Base-by-base conservation (phyloP, 2,888 invertebrate species). In the Drosophila atroscutellata region DNA sequence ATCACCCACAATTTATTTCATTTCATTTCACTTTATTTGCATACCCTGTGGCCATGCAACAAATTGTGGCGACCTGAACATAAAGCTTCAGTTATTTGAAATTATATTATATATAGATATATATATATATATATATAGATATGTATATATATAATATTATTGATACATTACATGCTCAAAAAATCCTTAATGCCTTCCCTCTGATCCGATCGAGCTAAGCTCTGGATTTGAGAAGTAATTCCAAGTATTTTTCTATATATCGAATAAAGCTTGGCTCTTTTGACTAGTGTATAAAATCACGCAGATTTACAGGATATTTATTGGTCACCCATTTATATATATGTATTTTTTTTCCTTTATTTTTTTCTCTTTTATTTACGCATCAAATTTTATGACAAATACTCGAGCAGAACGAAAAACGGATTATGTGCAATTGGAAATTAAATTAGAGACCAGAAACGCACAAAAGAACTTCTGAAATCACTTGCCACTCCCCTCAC, bases 391-490 rank as follows among this genome's bases (percentile, higher is more conserved):
- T 82, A 88, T 79, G 89, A 82, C 86, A 86, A 88, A 86, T 83
- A 71, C 83, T 78, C 32, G 64, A 63, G 62, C 26, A 7, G 3
- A 24, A 5, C 34, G 34, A n/a, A 55, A 55, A 85, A 81, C 81
- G 85, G 88, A 86, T 85, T 85, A 85, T 83, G 88, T 88, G 83
- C 88, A 85, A 85, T 85, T 88, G 88, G 86, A 85, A 85, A 88
- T 88, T 83, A 85, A 85, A 83, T 86, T 81, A 88, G 81, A 83
- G 77, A 74, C 59, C 60, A 77, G 50, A 54, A 58, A 70, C 67
- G 70, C 63, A 69, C 77, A 76, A 66, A 61, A 76, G 63, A 66
- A 70, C 54, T 62, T 72, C 28, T 47, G 24, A 42, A 39, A 57
- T 42, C 42, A 54, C 26, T 52, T 15, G 4, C 20, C 20, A 1